Evolutionary conservation across 2,888 invertebrate genomes (phyloP), one percentile per base, ranked within the genome.

Genomic region (Copidosoma aretas): DNA sequence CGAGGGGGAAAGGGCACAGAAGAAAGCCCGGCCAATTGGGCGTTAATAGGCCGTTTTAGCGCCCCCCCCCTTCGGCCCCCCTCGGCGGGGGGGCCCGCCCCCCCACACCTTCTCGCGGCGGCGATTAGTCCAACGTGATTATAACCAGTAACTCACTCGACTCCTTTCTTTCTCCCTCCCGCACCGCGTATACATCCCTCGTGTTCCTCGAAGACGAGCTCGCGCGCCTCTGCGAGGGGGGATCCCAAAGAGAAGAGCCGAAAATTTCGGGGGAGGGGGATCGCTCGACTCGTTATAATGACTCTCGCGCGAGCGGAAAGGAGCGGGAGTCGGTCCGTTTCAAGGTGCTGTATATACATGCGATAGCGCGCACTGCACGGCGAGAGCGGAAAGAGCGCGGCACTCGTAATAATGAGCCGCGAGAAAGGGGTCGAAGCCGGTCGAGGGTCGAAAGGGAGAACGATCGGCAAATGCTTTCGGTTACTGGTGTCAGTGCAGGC

Each of bases 111-210:
- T 8, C 43, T 73, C 71, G 74, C 74, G 74, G 72, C 73, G 76
- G 72, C 79, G 79, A 81, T 81, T 80, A 80, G 78, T 76, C 78
- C 79, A 79, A 81, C 78, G 75, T 77, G 78, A 80, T 80, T 81
- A 80, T 75, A 77, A 77, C 73, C 79, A 76, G 76, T 77, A 78
- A 80, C 77, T 80, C 79, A 77, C 75, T 76, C 76, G 68, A 66
- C 63, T 52, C 41, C 72, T 74, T 67, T 71, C 70, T 65, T 71
- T 65, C 66, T 66, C 64, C 51, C 63, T 66, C 54, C 67, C 62
- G 41, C 43, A 53, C 51, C 58, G 39, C 12, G 15, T 41, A 17
- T 41, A n/a, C n/a, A n/a, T n/a, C n/a, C n/a, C 58, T 14, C 52
- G 12, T 19, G 19, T 21, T n/a, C 52, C 19, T 52, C 49, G 17